Percentiles rank a stretch among this genome's conserved stretches.
Conservation (phyloP, 2,888 invertebrate genomes). For the Oegoconia quadripuncta region DNA sequence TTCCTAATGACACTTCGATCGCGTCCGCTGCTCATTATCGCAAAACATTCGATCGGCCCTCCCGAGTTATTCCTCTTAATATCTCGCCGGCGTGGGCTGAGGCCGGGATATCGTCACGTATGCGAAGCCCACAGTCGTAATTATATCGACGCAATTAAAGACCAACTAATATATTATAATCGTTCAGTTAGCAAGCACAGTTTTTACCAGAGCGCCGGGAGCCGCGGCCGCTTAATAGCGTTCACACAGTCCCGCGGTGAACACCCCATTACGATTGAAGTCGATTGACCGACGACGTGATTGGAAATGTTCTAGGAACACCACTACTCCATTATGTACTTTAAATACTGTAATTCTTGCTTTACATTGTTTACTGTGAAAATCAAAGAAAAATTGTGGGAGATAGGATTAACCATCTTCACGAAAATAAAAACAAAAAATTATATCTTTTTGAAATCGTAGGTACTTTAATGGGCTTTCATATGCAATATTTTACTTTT, state of each 20-base stretch:
- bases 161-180: slow-evolving; percentile 78
- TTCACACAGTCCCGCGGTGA: slow-evolving; percentile 50
- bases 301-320: slow-evolving; percentile 44
- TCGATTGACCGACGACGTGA: slow-evolving; percentile 51
- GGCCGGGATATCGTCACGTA: slow-evolving; percentile 76
- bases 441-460: too few relatives aligned
- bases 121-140: slow-evolving; percentile 63
- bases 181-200: slow-evolving; percentile 67
- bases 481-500: too few relatives aligned
- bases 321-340: slow-evolving; percentile 29
- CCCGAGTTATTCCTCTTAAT: slow-evolving; percentile 74
- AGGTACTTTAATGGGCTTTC: too few relatives aligned
- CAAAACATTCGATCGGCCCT: slow-evolving; percentile 71
- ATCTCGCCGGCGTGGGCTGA: slow-evolving; percentile 60
- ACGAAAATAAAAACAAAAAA: too few relatives aligned
- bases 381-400: too few relatives aligned
- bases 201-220: slow-evolving; percentile 63
- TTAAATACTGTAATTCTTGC: slow-evolving; percentile 26
- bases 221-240: slow-evolving; percentile 54
- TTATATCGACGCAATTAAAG: slow-evolving; percentile 77
- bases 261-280: slow-evolving; percentile 51
- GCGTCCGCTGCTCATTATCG: slow-evolving; percentile 72
- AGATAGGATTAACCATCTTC: too few relatives aligned
- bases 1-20: slow-evolving; percentile 79
- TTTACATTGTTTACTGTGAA: too few relatives aligned